phyloP scores from a whole-genome alignment of 1,140 invertebrate species.

The Eufriesea mexicana region DNA sequence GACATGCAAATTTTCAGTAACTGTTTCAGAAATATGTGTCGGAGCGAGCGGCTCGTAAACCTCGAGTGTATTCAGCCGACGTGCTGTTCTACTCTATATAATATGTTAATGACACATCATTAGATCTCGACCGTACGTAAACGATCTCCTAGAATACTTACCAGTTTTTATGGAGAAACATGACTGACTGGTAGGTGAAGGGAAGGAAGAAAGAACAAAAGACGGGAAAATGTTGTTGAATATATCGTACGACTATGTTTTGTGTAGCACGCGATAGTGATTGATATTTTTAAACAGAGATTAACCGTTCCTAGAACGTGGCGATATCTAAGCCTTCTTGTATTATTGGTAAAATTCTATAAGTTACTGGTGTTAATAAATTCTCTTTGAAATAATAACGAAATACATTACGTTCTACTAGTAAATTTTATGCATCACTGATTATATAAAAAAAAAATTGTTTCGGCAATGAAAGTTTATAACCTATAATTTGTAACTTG shows the following conservation, averaged over 20 bases:
- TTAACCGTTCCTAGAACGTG: not conserved
- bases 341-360: too few species aligned
- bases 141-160: constrained; percentile 13
- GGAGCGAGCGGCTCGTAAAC: constrained; percentile 35
- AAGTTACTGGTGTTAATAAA: too few species aligned
- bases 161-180: not conserved
- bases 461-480: too few species aligned
- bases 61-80: constrained; percentile 25
- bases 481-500: too few species aligned
- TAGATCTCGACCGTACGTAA: constrained; percentile 23
- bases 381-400: too few species aligned
- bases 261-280: too few species aligned
- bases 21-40: constrained; percentile 56
- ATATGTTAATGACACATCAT: constrained; percentile 52
- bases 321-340: too few species aligned
- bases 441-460: too few species aligned
- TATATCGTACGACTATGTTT: not conserved
- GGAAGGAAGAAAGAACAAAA: too few species aligned
- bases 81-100: constrained; percentile 21
- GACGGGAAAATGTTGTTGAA: not conserved
- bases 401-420: too few species aligned
- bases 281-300: not conserved
- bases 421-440: too few species aligned
- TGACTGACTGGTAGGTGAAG: not conserved
- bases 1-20: constrained; percentile 65